Base-by-base conservation (phyloP, 2,888 invertebrate species). In the Ochropleura plecta region DNA sequence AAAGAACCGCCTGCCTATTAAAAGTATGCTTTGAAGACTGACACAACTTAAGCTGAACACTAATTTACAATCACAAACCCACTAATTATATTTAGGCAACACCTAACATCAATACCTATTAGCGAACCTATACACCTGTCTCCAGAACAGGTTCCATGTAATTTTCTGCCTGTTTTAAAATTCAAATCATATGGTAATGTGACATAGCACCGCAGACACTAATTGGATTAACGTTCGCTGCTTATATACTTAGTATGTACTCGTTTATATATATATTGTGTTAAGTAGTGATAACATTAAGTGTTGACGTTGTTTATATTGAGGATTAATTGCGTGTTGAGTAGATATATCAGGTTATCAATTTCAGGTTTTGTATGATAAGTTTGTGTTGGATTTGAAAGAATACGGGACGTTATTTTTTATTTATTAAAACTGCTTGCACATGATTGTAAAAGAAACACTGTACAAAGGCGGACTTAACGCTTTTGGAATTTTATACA, bases 131-230 rank as follows among this genome's bases (percentile, higher is more conserved):
- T 89, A 83, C 91, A 94, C 91, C 91, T 93, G 94, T 49, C 60
- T 70, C 60, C 60, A 88, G 88, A 91, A 89, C 89, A 84, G 89
- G 91, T 89, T 83, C 90, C 87, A 87, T 91, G 93, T 93, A 93
- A 93, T 93, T 93, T 92, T 91, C 90, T 91, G 85, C 88, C 90
- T 91, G 86, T 90, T 95, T 95, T 95, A 92, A 94, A 95, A 94
- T 95, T 95, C 88, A 94, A 95, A 95, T 94, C 85, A 90, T 88
- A 95, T 95, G 95, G 86, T 93, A 95, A 95, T 95, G 92, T 93
- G 94, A 94, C 93, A 92, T 88, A 85, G 92, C 88, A 85, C 88
- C 83, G 86, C 86, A 81, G 91, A 88, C 91, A 84, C 93, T 95
- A 95, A 95, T 95, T 95, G 95, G 95, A 95, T 95, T 94, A 94